A percentile compares a stretch with the other conserved stretches of the same genome.
These are phyloP conservation scores for Andrena dorsata DNA, from an alignment of 2,888 invertebrate species.

Conservation along the genomic window DNA sequence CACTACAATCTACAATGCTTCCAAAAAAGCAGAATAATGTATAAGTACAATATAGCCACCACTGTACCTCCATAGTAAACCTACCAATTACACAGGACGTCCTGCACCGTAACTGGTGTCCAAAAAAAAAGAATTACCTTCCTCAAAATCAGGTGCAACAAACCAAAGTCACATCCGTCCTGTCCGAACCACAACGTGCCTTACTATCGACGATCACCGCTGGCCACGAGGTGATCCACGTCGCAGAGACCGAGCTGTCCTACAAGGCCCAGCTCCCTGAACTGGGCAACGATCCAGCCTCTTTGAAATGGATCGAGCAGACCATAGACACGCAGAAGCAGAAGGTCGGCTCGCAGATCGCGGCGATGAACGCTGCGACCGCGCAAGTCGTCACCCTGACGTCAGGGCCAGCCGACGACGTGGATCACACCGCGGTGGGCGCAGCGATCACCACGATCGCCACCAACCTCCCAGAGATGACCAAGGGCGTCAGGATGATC, in stretches of 20 bases:
- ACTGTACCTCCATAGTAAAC: background rate
- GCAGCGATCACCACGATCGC: slow-evolving; percentile 99
- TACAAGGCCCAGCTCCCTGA: slow-evolving; percentile 89
- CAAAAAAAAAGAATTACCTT: background rate
- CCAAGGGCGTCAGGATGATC: slow-evolving; percentile 96
- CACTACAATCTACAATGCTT: no score
- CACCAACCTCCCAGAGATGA: slow-evolving; percentile 98
- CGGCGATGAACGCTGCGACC: slow-evolving; percentile 99
- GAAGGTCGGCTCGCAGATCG: slow-evolving; percentile 98
- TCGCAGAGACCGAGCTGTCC: slow-evolving; percentile 92
- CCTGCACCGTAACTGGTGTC: background rate
- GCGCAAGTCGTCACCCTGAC: slow-evolving; percentile 98
- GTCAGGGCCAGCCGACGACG: slow-evolving; percentile 93
- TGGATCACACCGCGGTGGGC: slow-evolving; percentile 98
- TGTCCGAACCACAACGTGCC: slow-evolving; percentile 97
- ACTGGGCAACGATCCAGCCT: slow-evolving; percentile 93
- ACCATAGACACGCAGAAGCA: slow-evolving; percentile 98
- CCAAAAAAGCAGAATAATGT: no score
- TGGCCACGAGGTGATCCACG: slow-evolving; percentile 94
- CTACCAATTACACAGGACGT: background rate
- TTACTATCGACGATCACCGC: slow-evolving; percentile 95
- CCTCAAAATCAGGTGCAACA: slow-evolving; percentile 89
- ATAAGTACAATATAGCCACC: background rate
- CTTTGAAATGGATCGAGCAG: slow-evolving; percentile 97
- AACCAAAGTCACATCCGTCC: slow-evolving; percentile 93